These are phyloP conservation scores for Spinibarbus caldwelli DNA, from an alignment of 2,797 vertebrate genomes.

Conservation along the genomic window DNA sequence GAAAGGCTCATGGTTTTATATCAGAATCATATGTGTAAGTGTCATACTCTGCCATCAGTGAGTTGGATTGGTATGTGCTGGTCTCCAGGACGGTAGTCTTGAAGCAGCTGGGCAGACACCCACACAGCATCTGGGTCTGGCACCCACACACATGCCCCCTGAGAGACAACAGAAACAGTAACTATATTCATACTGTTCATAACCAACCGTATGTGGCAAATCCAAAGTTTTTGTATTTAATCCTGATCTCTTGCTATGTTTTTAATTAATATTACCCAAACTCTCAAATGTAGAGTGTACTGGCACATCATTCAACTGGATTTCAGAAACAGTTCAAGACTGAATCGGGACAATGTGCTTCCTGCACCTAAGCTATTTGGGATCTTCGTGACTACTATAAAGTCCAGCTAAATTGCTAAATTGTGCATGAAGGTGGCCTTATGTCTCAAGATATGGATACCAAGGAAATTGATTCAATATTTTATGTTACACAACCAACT, in stretches of 20 bases:
- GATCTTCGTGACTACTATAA: neutral
- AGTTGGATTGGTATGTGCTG: constrained; percentile 71
- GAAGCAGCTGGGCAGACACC: constrained; percentile 75
- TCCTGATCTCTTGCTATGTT: neutral
- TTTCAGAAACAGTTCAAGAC: neutral
- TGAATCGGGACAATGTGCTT: neutral
- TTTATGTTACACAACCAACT: neutral
- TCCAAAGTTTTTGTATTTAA: neutral
- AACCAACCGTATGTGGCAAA: neutral
- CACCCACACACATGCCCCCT: constrained; percentile 82
- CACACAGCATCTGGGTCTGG: constrained; percentile 80
- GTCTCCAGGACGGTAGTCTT: constrained; percentile 74
- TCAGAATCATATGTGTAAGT: neutral
- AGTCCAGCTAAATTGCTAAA: neutral
- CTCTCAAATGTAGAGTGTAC: neutral
- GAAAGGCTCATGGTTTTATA: neutral
- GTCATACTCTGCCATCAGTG: constrained; percentile 74
- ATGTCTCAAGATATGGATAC: neutral
- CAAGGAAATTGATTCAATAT: neutral
- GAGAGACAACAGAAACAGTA: constrained; percentile 29
- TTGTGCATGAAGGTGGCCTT: neutral
- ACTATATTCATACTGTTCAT: constrained; percentile 5
- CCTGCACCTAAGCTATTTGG: too few relatives aligned
- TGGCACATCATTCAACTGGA: neutral
- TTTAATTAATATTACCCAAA: neutral